These are phyloP conservation scores for Hyperoodon ampullatus DNA, from an alignment of 2,113 vertebrate genomes.

Conservation along the genomic window DNA sequence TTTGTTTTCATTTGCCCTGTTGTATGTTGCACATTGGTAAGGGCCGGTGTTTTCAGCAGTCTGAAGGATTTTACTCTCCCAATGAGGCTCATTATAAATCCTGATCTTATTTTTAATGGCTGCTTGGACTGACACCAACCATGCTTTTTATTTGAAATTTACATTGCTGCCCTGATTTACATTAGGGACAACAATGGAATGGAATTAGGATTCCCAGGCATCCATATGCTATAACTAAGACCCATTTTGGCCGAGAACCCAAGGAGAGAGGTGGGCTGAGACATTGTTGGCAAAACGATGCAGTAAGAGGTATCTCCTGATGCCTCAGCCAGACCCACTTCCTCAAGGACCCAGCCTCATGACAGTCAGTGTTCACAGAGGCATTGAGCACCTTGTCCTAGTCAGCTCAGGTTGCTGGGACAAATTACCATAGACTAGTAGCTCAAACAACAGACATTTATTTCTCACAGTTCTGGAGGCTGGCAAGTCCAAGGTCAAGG, in stretches of 20 bases:
- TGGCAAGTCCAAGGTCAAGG: not conserved
- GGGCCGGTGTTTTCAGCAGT: constrained; percentile 28
- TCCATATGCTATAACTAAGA: constrained; percentile 28
- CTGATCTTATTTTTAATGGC: constrained; percentile 65
- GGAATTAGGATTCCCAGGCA: constrained; percentile 48
- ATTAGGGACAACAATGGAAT: constrained; percentile 55
- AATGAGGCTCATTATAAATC: constrained; percentile 63
- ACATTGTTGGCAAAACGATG: constrained; percentile 13
- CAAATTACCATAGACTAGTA: not conserved
- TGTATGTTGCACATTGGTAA: constrained; percentile 14
- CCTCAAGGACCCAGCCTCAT: not conserved
- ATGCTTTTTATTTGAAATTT: constrained; percentile 69
- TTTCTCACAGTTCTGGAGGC: not conserved
- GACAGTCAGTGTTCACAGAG: not conserved
- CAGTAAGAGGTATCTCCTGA: not conserved
- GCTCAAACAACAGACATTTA: not conserved
- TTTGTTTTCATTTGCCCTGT: constrained; percentile 73
- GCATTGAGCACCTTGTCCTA: not conserved
- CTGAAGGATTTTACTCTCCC: constrained; percentile 60
- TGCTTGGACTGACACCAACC: constrained; percentile 71
- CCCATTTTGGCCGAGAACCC: constrained; percentile 38
- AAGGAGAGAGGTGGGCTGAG: not conserved
- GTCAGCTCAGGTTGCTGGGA: not conserved
- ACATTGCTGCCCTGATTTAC: constrained; percentile 57
- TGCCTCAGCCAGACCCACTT: not conserved